Conservation (phyloP, 1,140 invertebrate genomes). For the Drosophila sechellia region DNA sequence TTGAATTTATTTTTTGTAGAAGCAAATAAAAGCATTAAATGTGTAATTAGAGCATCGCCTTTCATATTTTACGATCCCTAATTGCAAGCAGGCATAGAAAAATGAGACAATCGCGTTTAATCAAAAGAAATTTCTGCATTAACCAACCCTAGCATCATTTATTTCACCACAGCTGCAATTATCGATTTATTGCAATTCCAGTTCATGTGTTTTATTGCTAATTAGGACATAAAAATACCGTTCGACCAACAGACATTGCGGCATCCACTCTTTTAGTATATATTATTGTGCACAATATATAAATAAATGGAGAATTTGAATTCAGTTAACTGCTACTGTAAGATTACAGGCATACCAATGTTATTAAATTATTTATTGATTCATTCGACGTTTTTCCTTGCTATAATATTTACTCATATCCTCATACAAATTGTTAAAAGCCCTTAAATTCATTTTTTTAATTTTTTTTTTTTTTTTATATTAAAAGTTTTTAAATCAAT, state of each 20-base stretch:
- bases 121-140: slow-evolving; percentile 14
- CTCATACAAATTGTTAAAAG: too few species aligned
- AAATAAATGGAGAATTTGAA: too few species aligned
- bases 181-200: slow-evolving; percentile 1
- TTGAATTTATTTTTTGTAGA: slow-evolving; percentile 10
- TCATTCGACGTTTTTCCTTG: too few species aligned
- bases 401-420: too few species aligned
- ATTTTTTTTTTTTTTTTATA: too few species aligned
- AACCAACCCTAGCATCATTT: slow-evolving; percentile 2
- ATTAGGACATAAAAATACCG: not conserved
- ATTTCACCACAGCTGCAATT: slow-evolving; percentile 22
- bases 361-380: too few species aligned
- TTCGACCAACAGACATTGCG: not conserved
- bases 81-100: slow-evolving; percentile 13
- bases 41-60: slow-evolving; percentile 13
- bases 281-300: too few species aligned
- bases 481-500: too few species aligned
- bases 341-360: too few species aligned
- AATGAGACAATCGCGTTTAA: slow-evolving; percentile 13
- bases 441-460: too few species aligned
- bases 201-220: slow-evolving; percentile 22
- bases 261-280: too few species aligned
- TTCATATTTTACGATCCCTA: slow-evolving; percentile 4
- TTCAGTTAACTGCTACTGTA: too few species aligned
- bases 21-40: slow-evolving; percentile 36